These are phyloP conservation scores for Meteorus sp. DNA, from an alignment of 1,140 invertebrate species.

Conservation along the genomic window DNA sequence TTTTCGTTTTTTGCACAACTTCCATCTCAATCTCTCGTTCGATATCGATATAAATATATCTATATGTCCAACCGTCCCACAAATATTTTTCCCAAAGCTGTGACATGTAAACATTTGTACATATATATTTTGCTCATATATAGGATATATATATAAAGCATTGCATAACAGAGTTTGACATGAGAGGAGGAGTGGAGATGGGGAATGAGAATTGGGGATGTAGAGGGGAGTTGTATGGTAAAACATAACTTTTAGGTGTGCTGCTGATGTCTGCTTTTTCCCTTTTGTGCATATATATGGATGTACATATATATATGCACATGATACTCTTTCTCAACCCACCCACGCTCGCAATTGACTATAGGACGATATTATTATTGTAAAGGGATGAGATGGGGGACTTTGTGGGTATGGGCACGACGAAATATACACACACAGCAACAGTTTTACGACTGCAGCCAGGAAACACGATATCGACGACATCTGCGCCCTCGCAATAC, in stretches of 20 bases:
- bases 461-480: neutral
- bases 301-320: too few relatives aligned
- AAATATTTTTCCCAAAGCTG: neutral
- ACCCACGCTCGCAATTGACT: too few relatives aligned
- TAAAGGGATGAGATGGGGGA: too few relatives aligned
- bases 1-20: constrained; percentile 3
- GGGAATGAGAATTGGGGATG: too few relatives aligned
- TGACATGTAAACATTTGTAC: constrained; percentile 28
- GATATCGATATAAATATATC: too few relatives aligned
- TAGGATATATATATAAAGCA: constrained; percentile 6
- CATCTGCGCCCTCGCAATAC: neutral
- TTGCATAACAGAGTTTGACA: neutral
- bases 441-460: neutral
- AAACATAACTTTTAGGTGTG: constrained; percentile 9
- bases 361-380: too few relatives aligned
- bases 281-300: neutral
- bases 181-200: constrained; percentile 1
- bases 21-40: neutral
- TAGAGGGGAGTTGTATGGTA: neutral
- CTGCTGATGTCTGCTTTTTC: neutral
- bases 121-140: constrained; percentile 25
- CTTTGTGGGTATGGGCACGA: neutral
- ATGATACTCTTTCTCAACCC: too few relatives aligned
- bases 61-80: constrained; percentile 2
- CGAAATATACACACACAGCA: neutral